Percentiles rank a stretch among this genome's conserved stretches.
Conservation (phyloP, 2,797 vertebrate genomes). For the Apogon hyalosoma region DNA sequence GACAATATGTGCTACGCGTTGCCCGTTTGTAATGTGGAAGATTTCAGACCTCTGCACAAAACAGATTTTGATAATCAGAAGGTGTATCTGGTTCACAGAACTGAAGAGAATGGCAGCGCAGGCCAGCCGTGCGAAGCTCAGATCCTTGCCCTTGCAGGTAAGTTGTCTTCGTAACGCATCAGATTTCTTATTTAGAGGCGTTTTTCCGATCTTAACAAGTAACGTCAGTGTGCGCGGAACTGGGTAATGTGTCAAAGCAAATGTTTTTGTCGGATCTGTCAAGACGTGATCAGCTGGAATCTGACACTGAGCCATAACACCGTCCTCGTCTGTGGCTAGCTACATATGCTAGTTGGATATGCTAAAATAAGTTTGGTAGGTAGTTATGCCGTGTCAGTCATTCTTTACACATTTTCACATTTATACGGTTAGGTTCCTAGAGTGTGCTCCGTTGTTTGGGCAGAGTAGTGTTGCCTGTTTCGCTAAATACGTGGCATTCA, state of each 20-base stretch:
- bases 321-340: constrained; percentile 73
- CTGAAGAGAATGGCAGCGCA: constrained; percentile 86
- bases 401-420: constrained; percentile 4
- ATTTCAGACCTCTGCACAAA: constrained; percentile 93
- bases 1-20: constrained; percentile 97
- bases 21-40: constrained; percentile 91
- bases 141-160: constrained; percentile 98
- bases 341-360: constrained; percentile 61
- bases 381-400: constrained; percentile 31
- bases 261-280: constrained; percentile 63
- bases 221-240: constrained; percentile 6
- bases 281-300: constrained; percentile 75
- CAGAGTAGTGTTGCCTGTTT: constrained; percentile 18
- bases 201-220: constrained; percentile 13
- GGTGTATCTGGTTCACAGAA: constrained; percentile 95
- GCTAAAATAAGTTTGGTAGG: constrained; percentile 65
- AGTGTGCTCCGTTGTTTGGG: constrained; percentile 20
- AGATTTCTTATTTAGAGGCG: not conserved
- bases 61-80: constrained; percentile 98
- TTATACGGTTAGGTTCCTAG: not conserved
- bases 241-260: constrained; percentile 48
- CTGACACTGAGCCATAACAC: constrained; percentile 74
- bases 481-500: constrained; percentile 59
- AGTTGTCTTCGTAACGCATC: constrained; percentile 69
- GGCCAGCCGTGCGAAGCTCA: constrained; percentile 94